Conservation (phyloP, 1,140 invertebrate species). For the Psix sp. region DNA sequence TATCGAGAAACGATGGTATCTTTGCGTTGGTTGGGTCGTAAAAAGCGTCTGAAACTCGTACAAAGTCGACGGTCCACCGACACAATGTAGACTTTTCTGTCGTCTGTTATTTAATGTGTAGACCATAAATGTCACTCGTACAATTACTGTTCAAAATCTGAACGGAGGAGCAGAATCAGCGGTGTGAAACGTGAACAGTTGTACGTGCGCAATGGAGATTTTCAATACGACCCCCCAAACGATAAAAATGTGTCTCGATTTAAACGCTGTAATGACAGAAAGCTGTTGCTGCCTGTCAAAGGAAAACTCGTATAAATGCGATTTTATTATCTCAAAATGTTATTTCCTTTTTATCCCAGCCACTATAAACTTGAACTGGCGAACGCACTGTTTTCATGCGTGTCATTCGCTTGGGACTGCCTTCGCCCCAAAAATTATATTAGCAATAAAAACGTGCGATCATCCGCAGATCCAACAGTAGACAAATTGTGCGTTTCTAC, state of each 20-base stretch:
- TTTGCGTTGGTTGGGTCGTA: too few species aligned
- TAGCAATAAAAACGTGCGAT: too few species aligned
- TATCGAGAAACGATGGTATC: too few species aligned
- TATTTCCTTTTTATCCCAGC: too few species aligned
- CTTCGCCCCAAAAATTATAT: too few species aligned
- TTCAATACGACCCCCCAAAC: slow-evolving; percentile 35
- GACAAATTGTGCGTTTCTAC: too few species aligned
- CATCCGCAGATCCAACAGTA: too few species aligned
- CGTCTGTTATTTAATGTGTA: slow-evolving; percentile 8
- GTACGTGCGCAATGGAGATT: slow-evolving; percentile 19
- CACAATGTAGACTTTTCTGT: background rate
- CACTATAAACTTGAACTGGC: too few species aligned
- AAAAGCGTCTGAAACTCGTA: too few species aligned
- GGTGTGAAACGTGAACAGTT: slow-evolving; percentile 29
- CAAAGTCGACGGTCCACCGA: background rate
- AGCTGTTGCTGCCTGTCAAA: slow-evolving; percentile 46
- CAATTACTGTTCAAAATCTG: slow-evolving; percentile 23
- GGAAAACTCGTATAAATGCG: slow-evolving; percentile 49
- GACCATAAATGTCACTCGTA: slow-evolving; percentile 37
- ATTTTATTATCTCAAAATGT: too few species aligned
- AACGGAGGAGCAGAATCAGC: slow-evolving; percentile 8
- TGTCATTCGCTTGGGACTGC: too few species aligned
- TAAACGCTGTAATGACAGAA: slow-evolving; percentile 46
- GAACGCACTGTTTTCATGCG: too few species aligned
- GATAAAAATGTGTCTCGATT: slow-evolving; percentile 43